Base-by-base conservation (phyloP, 2,113 vertebrate genomes). In the Microcebus lehilahytsara region DNA sequence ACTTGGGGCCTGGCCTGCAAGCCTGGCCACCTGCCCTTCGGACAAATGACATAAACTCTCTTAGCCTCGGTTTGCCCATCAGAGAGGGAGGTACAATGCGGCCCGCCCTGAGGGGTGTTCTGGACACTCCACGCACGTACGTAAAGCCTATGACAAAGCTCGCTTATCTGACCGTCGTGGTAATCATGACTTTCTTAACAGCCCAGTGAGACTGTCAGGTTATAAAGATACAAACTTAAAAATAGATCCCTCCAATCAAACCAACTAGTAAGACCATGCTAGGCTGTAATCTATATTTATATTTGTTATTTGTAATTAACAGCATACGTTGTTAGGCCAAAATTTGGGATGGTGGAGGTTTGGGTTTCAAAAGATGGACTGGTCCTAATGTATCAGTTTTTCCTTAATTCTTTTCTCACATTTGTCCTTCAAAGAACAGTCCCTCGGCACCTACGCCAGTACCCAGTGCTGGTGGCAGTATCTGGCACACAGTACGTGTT, bases 221-320 rank as follows among this genome's bases (percentile, higher is more conserved):
- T 67, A 94, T 66, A 71, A 91, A 93, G 78, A 85, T 12, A 92
- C 20, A 56, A 74, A 58, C 66, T 89, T 85, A 58, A 94, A 93
- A 94, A 71, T 1, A 93, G 77, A 90, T 10, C 58, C 40, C 56
- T 84, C 87, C 30, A 2, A n/a, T 67, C 20, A 79, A 58, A 9
- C 14, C 89, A n/a, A 7, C 49, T 30, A 9, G 25, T 23, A 22
- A 62, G 62, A 80, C 85, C 85, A 89, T 42, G 17, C 40, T 37
- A 46, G 37, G 5, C 46, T 64, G 0, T 37, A 13, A 58, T 30
- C 85, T 77, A 10, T 49, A 37, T 87, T 62, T 81, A 42, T 9
- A 51, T 22, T 42, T 67, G 49, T 22, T 40, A 30, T 74, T 69
- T 64, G 56, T 51, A 60, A 89, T 16, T 80, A 84, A 64, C 51